Conservation (phyloP, 2,888 invertebrate genomes). For the Trissoscelio sp. region DNA sequence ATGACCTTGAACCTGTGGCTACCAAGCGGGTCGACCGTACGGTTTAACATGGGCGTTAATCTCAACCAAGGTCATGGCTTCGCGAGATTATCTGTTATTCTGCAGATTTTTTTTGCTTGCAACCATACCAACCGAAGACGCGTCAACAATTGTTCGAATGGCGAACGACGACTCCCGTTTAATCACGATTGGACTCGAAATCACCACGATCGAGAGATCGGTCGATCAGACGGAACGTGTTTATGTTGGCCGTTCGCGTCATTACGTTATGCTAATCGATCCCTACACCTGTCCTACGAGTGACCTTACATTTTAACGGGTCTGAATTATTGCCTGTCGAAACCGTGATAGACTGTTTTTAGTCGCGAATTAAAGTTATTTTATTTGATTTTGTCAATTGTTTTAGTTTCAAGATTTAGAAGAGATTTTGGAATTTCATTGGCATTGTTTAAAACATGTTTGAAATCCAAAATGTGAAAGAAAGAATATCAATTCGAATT, state of each 20-base stretch:
- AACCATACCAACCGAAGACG: slow-evolving; percentile 1
- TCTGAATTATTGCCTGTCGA: slow-evolving; percentile 53
- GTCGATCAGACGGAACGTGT: background rate
- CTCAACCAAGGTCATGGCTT: slow-evolving; percentile 76
- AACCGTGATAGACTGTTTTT: slow-evolving; percentile 54
- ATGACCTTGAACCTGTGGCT: slow-evolving; percentile 78
- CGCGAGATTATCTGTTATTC: slow-evolving; percentile 52
- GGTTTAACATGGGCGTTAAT: slow-evolving; percentile 78
- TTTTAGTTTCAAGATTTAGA: too few species aligned
- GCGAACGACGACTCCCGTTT: slow-evolving; percentile 69
- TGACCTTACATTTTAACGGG: slow-evolving; percentile 70
- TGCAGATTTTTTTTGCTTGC: slow-evolving; percentile 7
- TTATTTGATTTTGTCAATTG: too few species aligned
- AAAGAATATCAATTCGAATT: too few species aligned
- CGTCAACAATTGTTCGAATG: slow-evolving; percentile 31
- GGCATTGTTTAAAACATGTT: too few species aligned
- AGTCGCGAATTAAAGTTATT: background rate
- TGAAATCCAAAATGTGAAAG: too few species aligned
- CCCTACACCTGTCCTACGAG: slow-evolving; percentile 78
- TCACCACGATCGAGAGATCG: slow-evolving; percentile 71
- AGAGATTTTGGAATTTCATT: too few species aligned
- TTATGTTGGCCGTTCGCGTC: slow-evolving; percentile 75
- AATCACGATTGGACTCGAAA: slow-evolving; percentile 73
- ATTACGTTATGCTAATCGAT: slow-evolving; percentile 81
- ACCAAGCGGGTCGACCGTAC: slow-evolving; percentile 73